phyloP scores from a whole-genome alignment of 2,797 vertebrate genomes.

The Crossoptilon crossoptilon region DNA sequence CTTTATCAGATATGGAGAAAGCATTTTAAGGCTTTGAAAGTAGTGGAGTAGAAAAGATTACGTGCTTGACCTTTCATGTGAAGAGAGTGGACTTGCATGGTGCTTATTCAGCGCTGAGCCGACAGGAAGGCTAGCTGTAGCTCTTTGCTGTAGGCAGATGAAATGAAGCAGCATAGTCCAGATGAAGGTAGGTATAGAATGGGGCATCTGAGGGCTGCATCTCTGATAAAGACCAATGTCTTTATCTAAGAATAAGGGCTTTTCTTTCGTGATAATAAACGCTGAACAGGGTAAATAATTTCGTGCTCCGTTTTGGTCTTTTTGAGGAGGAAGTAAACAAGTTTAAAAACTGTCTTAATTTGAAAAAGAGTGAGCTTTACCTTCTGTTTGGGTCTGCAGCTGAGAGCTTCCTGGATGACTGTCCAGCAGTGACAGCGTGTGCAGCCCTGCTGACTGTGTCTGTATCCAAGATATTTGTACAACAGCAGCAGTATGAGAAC shows the following conservation, averaged over 20 bases:
- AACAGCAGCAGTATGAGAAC: neutral
- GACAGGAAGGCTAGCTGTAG: neutral
- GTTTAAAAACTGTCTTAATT: neutral
- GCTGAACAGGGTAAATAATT: neutral
- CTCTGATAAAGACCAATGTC: neutral
- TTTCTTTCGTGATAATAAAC: neutral
- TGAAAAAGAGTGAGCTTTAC: neutral
- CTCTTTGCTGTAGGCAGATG: neutral
- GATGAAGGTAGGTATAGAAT: neutral
- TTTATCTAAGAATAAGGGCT: neutral
- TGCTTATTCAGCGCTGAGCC: neutral
- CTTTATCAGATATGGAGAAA: neutral
- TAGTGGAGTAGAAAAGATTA: neutral
- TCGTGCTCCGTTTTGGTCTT: neutral
- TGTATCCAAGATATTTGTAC: neutral
- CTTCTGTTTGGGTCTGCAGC: neutral
- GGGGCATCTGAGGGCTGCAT: neutral
- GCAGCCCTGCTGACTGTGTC: neutral
- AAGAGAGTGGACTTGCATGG: neutral
- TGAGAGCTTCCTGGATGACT: neutral
- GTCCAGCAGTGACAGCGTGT: neutral
- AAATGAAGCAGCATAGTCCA: neutral
- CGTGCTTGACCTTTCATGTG: neutral
- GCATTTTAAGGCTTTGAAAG: neutral
- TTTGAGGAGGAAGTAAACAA: neutral